Evolutionary conservation across 2,888 invertebrate genomes (phyloP).

Genomic region (Pyrocoelia pectoralis): DNA sequence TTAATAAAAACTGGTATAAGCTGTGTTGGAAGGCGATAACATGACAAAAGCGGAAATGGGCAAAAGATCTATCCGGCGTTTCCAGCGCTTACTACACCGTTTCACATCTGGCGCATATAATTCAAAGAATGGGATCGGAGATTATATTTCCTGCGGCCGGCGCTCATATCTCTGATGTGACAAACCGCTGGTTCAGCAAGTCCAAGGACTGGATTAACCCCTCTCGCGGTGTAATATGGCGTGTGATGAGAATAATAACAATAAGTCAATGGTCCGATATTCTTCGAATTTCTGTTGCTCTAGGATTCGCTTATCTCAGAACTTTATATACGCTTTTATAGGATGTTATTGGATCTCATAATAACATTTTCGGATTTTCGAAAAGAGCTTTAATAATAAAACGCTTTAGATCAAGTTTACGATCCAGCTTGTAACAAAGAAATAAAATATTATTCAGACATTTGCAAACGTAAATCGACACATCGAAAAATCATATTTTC

Average conservation of each 20-base stretch:
- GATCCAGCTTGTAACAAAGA: constrained; percentile 20
- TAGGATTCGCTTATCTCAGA: constrained; percentile 50
- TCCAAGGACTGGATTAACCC: constrained; percentile 55
- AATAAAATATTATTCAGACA: constrained; percentile 26
- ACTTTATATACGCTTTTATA: constrained; percentile 42
- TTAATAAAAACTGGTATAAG: constrained; percentile 40
- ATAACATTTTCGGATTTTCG: constrained; percentile 31
- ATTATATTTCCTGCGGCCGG: constrained; percentile 57
- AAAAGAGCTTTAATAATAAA: constrained; percentile 31
- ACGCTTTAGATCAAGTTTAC: constrained; percentile 21
- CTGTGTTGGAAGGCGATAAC: constrained; percentile 33
- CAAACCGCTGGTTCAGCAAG: constrained; percentile 59
- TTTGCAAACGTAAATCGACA: constrained; percentile 17
- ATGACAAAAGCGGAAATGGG: constrained; percentile 43
- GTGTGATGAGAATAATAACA: constrained; percentile 61
- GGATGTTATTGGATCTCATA: constrained; percentile 31
- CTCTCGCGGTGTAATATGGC: constrained; percentile 57
- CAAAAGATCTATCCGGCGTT: constrained; percentile 35
- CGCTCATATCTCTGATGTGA: constrained; percentile 58
- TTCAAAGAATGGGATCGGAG: constrained; percentile 55
- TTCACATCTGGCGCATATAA: constrained; percentile 56
- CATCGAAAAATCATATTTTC: constrained; percentile 14
- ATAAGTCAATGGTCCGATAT: constrained; percentile 56
- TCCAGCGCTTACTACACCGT: constrained; percentile 38
- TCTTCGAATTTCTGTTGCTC: constrained; percentile 46